Base-by-base conservation (phyloP, 2,113 vertebrate species). In the Zonotrichia leucophrys region DNA sequence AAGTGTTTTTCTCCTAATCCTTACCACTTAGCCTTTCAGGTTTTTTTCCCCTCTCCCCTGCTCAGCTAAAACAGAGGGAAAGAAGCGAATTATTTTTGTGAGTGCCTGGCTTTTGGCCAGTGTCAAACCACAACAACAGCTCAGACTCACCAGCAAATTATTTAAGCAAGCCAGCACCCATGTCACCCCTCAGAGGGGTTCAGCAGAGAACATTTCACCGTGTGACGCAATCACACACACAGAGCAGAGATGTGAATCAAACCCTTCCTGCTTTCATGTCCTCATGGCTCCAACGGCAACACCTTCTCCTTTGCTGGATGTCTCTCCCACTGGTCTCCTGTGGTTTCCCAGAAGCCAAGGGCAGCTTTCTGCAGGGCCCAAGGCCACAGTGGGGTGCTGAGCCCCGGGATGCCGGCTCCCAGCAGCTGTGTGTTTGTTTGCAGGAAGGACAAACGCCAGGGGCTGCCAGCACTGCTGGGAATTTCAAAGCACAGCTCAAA, bases 401-500 rank as follows among this genome's bases (percentile, higher is more conserved):
- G 55, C 95, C 56, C 46, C 17, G 2, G 49, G 92, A 90, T 78
- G 82, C 60, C 87, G 2, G 11, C 66, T 74, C 44, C 83, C 39
- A 83, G 95, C 96, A 97, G 95, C 94, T 93, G 94, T 46, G 86
- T 87, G 89, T 62, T 56, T 87, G 89, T 74, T 41, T 90, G 95
- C 90, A 88, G 79, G 78, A 90, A 94, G 94, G 90, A 97, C 87
- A 96, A 97, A 95, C 89, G 68, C 79, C 96, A 95, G 94, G 1
- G 95, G 92, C 87, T 93, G 84, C 73, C 68, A 73, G 94, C 73
- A 79, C 91, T 80, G 81, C 96, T 95, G 93, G 30, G 91, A 90
- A 77, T 96, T 95, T 97, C 96, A 97, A 97, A 97, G 90, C 96
- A 70, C 50, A 85, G 79, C 49, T 85, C 87, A 92, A 97, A 91